Conservation (phyloP, 2,797 vertebrate species). For the Mormyrops boulengeri region DNA sequence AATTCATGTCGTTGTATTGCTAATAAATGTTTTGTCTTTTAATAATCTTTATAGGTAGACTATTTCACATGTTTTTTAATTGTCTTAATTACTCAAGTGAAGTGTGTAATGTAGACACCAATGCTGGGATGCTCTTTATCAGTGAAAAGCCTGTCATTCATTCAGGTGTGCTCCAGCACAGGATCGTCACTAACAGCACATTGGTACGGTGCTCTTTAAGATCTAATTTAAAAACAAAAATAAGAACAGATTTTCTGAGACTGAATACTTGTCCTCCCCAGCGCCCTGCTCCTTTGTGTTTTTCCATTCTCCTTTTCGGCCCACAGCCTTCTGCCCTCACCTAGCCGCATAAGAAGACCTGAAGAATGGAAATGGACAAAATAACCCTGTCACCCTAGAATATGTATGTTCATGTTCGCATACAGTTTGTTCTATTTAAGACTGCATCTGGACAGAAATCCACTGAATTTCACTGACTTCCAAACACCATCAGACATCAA, state of each 20-base stretch:
- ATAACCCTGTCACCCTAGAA: background rate
- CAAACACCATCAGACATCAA: background rate
- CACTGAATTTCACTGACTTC: background rate
- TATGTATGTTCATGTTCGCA: background rate
- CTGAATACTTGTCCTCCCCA: background rate
- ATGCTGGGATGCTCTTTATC: background rate
- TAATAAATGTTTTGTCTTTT: background rate
- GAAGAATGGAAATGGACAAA: background rate
- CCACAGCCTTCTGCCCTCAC: background rate
- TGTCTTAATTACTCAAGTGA: background rate
- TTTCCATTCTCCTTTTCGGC: background rate
- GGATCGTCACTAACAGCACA: background rate
- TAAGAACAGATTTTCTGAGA: background rate
- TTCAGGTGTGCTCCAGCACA: background rate
- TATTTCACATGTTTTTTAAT: background rate
- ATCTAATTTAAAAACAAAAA: background rate
- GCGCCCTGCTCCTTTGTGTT: background rate
- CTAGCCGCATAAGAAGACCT: background rate
- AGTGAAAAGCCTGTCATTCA: background rate
- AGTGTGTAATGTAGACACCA: background rate
- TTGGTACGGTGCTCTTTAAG: background rate
- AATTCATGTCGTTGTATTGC: background rate
- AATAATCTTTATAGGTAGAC: background rate
- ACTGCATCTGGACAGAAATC: background rate
- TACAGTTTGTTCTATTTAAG: background rate